Conservation (phyloP, 2,888 invertebrate genomes). For the Neoscelio sp. region DNA sequence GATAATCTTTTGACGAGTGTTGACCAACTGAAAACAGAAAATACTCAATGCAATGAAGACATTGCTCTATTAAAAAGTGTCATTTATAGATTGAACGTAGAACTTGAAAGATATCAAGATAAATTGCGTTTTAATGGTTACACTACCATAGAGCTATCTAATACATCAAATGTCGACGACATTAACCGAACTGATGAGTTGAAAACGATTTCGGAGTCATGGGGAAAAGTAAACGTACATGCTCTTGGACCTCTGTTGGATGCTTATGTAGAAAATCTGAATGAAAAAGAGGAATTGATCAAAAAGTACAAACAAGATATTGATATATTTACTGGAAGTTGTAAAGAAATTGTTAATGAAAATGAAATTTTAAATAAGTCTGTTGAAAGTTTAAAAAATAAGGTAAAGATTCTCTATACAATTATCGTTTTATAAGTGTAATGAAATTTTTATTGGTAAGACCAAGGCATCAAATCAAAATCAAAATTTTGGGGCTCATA, state of each 20-base stretch:
- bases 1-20: slow-evolving; percentile 65
- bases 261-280: slow-evolving; percentile 91
- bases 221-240: slow-evolving; percentile 86
- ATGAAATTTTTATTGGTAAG: no score
- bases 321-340: slow-evolving; percentile 88
- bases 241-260: slow-evolving; percentile 89
- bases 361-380: slow-evolving; percentile 87
- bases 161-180: slow-evolving; percentile 70
- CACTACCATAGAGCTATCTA: slow-evolving; percentile 38
- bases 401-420: slow-evolving; percentile 73
- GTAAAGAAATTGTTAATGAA: slow-evolving; percentile 88
- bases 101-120: slow-evolving; percentile 91
- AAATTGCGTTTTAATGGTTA: slow-evolving; percentile 83
- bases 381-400: slow-evolving; percentile 83
- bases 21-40: slow-evolving; percentile 84
- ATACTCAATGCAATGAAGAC: slow-evolving; percentile 87
- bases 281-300: slow-evolving; percentile 90
- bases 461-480: no score
- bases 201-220: slow-evolving; percentile 83
- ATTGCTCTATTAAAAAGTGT: slow-evolving; percentile 90
- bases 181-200: slow-evolving; percentile 75
- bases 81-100: slow-evolving; percentile 90
- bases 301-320: slow-evolving; percentile 89
- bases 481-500: no score
- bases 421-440: not conserved